phyloP scores from a whole-genome alignment of 64 coral and sea anemone species.

The Actinia equina region DNA sequence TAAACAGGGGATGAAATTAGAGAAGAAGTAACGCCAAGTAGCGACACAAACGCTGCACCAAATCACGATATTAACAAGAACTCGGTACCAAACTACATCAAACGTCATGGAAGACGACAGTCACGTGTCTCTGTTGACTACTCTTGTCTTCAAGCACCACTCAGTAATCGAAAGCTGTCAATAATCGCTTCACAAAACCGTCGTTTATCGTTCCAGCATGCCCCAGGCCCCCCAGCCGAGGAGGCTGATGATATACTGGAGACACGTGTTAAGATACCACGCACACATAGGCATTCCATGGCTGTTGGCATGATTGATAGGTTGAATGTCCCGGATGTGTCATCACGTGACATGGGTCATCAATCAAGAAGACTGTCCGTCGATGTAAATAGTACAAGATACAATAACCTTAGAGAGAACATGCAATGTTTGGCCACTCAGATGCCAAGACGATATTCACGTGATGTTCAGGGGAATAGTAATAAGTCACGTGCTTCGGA shows the following conservation, averaged over 20 bases:
- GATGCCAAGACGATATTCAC: conserved; percentile 31
- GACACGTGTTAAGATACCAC: background rate
- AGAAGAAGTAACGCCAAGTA: background rate
- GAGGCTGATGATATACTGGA: background rate
- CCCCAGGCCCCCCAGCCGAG: background rate
- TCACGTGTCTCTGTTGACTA: conserved; percentile 20
- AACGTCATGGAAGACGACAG: background rate
- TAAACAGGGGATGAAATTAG: background rate
- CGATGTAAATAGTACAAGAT: background rate
- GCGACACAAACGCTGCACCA: background rate
- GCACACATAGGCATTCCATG: conserved; percentile 10
- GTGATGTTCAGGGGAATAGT: conserved; percentile 21
- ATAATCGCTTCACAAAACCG: conserved; percentile 6
- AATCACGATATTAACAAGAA: background rate
- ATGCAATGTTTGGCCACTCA: conserved; percentile 1
- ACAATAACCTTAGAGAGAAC: background rate
- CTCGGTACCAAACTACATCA: background rate
- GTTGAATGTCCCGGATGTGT: background rate
- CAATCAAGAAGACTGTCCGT: conserved; percentile 20
- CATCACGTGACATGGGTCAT: background rate
- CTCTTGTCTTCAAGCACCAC: conserved; percentile 2
- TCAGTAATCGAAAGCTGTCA: conserved; percentile 21
- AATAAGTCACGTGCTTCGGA: background rate
- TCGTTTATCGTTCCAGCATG: background rate
- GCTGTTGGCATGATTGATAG: conserved; percentile 7